A percentile compares a stretch with the other conserved stretches of the same genome.
These are phyloP conservation scores for Spilosoma lubricipeda DNA, from an alignment of 2,888 invertebrate genomes.

Conservation along the genomic window DNA sequence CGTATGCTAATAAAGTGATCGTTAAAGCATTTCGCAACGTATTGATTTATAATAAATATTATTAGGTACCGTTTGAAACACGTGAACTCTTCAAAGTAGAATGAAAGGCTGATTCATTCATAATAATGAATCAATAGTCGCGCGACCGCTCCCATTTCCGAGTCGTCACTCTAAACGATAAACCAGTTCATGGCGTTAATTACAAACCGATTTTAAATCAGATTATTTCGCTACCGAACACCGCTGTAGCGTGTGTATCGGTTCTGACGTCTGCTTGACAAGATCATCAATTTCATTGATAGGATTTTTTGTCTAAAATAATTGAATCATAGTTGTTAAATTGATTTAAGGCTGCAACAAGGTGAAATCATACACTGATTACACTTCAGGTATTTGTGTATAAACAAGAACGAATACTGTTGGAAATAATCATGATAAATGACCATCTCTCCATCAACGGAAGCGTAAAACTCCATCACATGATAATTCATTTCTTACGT, in stretches of 20 bases:
- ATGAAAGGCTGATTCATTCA: conserved; percentile 83
- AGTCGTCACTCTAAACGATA: conserved; percentile 65
- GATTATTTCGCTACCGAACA: conserved; percentile 80
- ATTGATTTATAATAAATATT: conserved; percentile 71
- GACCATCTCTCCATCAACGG: conserved; percentile 54
- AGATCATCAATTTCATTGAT: conserved; percentile 77
- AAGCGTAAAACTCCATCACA: conserved; percentile 63
- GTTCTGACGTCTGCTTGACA: conserved; percentile 70
- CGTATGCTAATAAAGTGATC: conserved; percentile 63
- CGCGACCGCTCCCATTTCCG: conserved; percentile 72
- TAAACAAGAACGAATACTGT: conserved; percentile 31
- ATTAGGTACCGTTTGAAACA: conserved; percentile 68
- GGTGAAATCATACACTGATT: conserved; percentile 37
- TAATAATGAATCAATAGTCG: conserved; percentile 78
- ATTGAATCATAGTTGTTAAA: conserved; percentile 66
- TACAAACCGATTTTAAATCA: conserved; percentile 80
- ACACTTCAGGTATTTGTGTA: conserved; percentile 37
- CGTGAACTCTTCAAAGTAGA: conserved; percentile 64
- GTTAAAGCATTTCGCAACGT: conserved; percentile 67
- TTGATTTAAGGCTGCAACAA: conserved; percentile 61
- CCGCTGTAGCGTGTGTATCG: conserved; percentile 63
- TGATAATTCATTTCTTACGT: conserved; percentile 67
- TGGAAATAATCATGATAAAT: conserved; percentile 47
- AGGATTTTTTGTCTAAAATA: conserved; percentile 71
- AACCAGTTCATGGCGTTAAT: conserved; percentile 81